Evolutionary conservation across 2,888 invertebrate genomes (phyloP), one percentile per base, ranked within the genome.

Genomic region (Bibio marci): DNA sequence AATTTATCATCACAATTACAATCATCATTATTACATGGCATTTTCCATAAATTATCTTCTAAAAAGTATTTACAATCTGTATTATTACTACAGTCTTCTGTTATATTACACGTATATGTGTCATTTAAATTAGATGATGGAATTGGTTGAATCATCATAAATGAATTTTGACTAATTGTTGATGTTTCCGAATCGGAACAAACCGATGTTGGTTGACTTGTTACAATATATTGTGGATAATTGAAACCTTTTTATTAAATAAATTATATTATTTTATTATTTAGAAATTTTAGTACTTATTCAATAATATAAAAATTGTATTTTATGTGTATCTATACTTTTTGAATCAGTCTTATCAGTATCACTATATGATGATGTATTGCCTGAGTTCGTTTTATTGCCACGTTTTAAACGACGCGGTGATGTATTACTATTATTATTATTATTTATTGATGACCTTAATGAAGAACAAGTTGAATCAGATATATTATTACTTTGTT

Each of bases 401-500:
- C 42, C 44, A 18, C 46, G 39, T 37, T 41, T 42, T 19, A 47
- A 38, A 18, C 30, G 15, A 14, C 48, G 45, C 12, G 46, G 39
- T 27, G 47, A 46, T 25, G 47, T 45, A 25, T 45, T 44, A 14
- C 38, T 43, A 11, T 43, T 46, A 22, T 8, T 8, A 22, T 22
- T 22, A 22, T 22, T 22, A 30, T 35, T 59, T 1, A 76, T 76
- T 0, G 77, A 77, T 41, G 71, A 66, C 47, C 70, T 70, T 3
- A 76, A 74, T 1, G 72, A 72, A 15, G 66, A 61, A 2, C 61
- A 67, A 51, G 64, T 51, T 42, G 68, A 26, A 44, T 64, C 62
- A 49, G 73, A 72, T 22, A 22, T 8, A 4, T 78, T 77, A 8
- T 77, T 41, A 40, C 40, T 43, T 46, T 80, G 66, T 47, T 82